Conservation (phyloP, 2,888 invertebrate genomes). For the Amorpha juglandis region DNA sequence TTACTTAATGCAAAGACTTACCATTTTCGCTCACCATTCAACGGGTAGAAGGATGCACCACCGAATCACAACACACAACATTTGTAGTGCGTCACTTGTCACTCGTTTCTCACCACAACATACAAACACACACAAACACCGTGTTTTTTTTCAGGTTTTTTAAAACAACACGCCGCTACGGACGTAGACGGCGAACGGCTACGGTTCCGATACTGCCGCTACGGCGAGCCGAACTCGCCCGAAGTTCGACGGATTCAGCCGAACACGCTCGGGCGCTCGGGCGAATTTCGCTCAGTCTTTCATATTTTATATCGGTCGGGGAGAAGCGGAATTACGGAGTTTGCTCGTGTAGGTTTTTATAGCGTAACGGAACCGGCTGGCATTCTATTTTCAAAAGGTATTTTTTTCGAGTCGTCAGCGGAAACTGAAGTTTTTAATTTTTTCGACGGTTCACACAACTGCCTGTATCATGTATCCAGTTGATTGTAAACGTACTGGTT, state of each 20-base stretch:
- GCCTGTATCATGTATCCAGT: background rate
- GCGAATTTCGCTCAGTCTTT: conserved; percentile 79
- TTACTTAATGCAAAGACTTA: conserved; percentile 57
- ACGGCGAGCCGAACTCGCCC: conserved; percentile 65
- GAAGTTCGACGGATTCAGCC: conserved; percentile 57
- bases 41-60: conserved; percentile 49
- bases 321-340: conserved; percentile 78
- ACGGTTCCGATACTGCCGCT: conserved; percentile 75
- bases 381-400: conserved; percentile 69
- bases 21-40: conserved; percentile 78
- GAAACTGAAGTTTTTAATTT: conserved; percentile 24
- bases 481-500: background rate
- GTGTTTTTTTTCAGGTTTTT: conserved; percentile 49
- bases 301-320: conserved; percentile 82
- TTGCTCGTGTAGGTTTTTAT: conserved; percentile 81
- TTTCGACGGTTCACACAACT: conserved; percentile 21
- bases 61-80: conserved; percentile 68
- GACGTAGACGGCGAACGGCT: conserved; percentile 57
- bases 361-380: conserved; percentile 64
- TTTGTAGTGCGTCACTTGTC: conserved; percentile 33
- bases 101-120: conserved; percentile 47
- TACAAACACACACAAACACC: conserved; percentile 63
- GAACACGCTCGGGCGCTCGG: conserved; percentile 62
- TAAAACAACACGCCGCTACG: conserved; percentile 38
- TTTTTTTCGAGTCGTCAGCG: conserved; percentile 54